These are phyloP conservation scores for Naja naja DNA, from an alignment of 2,113 vertebrate species.

Conservation along the genomic window DNA sequence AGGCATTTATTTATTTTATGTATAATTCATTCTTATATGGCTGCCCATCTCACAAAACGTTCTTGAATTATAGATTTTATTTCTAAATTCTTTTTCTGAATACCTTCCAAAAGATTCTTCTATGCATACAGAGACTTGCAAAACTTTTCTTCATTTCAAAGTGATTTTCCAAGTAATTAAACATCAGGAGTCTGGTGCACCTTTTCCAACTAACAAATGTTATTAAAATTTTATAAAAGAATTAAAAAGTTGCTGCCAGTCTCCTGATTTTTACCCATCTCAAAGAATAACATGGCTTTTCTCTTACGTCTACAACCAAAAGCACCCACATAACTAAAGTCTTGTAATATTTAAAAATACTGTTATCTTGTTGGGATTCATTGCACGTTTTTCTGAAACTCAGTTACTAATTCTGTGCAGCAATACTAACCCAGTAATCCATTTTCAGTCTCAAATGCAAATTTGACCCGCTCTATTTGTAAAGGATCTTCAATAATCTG, in stretches of 20 bases:
- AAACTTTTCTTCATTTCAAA: background rate
- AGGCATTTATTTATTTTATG: background rate
- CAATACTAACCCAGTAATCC: conserved; percentile 86
- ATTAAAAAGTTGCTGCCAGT: background rate
- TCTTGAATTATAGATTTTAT: background rate
- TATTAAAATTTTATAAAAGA: background rate
- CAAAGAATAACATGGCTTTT: background rate
- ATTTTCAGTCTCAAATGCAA: conserved; percentile 96
- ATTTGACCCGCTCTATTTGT: conserved; percentile 91
- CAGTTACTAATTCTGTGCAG: background rate
- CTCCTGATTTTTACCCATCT: background rate
- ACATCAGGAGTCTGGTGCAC: background rate
- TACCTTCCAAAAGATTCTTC: background rate
- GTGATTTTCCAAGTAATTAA: background rate
- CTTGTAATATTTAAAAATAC: background rate
- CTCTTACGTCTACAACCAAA: background rate
- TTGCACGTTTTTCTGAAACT: background rate
- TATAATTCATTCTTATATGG: background rate
- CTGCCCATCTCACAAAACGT: background rate
- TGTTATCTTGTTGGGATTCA: background rate
- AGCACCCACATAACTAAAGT: background rate
- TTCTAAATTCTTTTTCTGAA: background rate
- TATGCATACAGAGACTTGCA: background rate
- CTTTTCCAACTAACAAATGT: background rate
- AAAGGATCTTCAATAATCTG: conserved; percentile 94